Percentiles rank a stretch among this genome's conserved stretches.
Evolutionary conservation across 2,888 invertebrate species (phyloP).

Genomic region (Silvanus unidentatus): DNA sequence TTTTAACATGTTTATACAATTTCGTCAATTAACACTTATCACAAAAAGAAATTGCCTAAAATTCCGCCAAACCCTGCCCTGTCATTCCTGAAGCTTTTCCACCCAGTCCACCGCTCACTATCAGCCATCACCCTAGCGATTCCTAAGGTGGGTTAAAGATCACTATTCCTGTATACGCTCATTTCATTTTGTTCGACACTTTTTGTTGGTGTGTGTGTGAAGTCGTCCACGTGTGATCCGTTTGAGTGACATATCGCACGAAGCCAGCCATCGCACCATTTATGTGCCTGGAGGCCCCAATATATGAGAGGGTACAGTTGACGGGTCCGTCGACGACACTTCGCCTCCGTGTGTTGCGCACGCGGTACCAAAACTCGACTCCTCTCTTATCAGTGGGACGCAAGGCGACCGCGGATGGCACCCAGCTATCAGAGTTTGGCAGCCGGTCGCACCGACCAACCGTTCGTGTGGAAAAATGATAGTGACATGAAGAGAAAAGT

Average conservation of each 20-base stretch:
- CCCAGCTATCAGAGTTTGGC: slow-evolving; percentile 42
- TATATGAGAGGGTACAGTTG: slow-evolving; percentile 12
- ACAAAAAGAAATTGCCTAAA: too few relatives aligned
- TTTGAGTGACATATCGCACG: slow-evolving; percentile 46
- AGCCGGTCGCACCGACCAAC: slow-evolving; percentile 41
- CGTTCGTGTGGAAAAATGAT: slow-evolving; percentile 57
- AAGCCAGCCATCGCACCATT: slow-evolving; percentile 32
- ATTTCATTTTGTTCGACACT: slow-evolving; percentile 3
- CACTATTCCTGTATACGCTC: too few relatives aligned
- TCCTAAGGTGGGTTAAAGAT: too few relatives aligned
- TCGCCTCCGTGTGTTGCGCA: slow-evolving; percentile 28
- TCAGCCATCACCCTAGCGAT: too few relatives aligned
- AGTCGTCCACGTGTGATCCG: slow-evolving; percentile 46
- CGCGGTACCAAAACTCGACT: slow-evolving; percentile 23
- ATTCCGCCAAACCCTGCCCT: too few relatives aligned
- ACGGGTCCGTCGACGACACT: slow-evolving; percentile 28
- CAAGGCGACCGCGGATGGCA: slow-evolving; percentile 40
- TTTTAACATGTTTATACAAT: too few relatives aligned
- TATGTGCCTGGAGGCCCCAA: not conserved
- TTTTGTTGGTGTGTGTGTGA: slow-evolving; percentile 23
- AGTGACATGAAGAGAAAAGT: slow-evolving; percentile 31
- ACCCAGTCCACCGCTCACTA: too few relatives aligned
- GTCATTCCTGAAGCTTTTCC: too few relatives aligned
- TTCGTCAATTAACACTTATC: too few relatives aligned
- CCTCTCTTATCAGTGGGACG: slow-evolving; percentile 39